Evolutionary conservation across 2,113 vertebrate genomes (phyloP).

Genomic region (Oncorhynchus nerka): DNA sequence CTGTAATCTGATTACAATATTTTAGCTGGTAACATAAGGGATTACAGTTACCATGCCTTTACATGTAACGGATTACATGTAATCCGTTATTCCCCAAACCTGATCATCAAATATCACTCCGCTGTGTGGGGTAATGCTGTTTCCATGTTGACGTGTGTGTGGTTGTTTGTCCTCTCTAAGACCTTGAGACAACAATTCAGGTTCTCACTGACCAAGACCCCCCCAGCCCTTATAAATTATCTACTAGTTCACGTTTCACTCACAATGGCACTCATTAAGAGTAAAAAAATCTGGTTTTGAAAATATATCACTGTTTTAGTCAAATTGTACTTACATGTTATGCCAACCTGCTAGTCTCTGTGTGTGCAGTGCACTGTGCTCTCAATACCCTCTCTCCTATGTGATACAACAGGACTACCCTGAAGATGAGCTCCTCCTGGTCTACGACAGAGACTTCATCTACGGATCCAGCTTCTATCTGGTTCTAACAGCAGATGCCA

Average conservation of each 20-base stretch:
- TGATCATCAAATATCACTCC: no score
- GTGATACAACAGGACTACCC: slow-evolving; percentile 81
- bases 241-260: not conserved
- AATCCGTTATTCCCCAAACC: no score
- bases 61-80: no score
- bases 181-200: not conserved
- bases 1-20: no score
- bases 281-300: not conserved
- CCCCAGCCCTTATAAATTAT: not conserved
- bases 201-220: not conserved
- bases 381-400: not conserved
- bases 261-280: not conserved
- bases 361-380: not conserved
- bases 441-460: slow-evolving; percentile 82
- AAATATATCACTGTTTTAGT: no score
- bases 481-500: slow-evolving; percentile 83
- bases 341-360: no score
- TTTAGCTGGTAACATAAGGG: no score
- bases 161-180: not conserved
- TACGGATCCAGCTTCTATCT: slow-evolving; percentile 89
- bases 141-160: not conserved
- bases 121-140: not conserved
- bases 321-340: not conserved
- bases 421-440: slow-evolving; percentile 85
- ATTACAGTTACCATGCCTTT: no score